Percentiles rank a stretch among this genome's conserved stretches.
phyloP scores from a whole-genome alignment of 2,113 vertebrate genomes.

The Erythrocercus mccallii region DNA sequence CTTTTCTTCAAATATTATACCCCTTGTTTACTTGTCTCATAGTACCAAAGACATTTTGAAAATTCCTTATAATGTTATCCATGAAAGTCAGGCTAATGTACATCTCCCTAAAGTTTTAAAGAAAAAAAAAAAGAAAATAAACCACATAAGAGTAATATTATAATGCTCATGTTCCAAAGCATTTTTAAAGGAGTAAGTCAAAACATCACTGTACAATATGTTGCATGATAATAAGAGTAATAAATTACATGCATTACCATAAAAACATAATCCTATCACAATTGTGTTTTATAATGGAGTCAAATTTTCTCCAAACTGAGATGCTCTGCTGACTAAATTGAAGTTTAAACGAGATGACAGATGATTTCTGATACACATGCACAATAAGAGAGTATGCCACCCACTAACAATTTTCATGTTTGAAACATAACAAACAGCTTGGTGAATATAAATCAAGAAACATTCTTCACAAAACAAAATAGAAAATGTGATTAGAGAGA shows the following conservation, averaged over 20 bases:
- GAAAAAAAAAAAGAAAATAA: background rate
- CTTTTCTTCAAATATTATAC: background rate
- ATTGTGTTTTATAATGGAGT: conserved; percentile 44
- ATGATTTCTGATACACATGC: conserved; percentile 41
- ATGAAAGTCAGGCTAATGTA: background rate
- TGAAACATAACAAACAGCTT: conserved; percentile 36
- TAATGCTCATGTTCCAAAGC: background rate
- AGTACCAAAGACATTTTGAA: background rate
- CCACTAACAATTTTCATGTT: conserved; percentile 40
- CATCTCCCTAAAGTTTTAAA: background rate
- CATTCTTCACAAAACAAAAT: background rate
- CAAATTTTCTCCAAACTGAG: conserved; percentile 54
- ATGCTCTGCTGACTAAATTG: conserved; percentile 37
- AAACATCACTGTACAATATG: conserved; percentile 20
- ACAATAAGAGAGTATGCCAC: conserved; percentile 24
- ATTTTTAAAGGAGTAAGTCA: conserved; percentile 33
- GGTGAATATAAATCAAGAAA: conserved; percentile 16
- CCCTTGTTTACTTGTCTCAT: background rate
- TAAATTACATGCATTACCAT: conserved; percentile 37
- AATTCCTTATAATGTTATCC: background rate
- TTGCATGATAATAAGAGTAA: conserved; percentile 20
- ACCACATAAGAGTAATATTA: background rate
- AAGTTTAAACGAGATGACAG: conserved; percentile 49
- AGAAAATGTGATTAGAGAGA: background rate
- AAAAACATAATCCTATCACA: conserved; percentile 36